These are phyloP conservation scores for Eristalis pertinax DNA, from an alignment of 2,888 invertebrate genomes.

Conservation along the genomic window DNA sequence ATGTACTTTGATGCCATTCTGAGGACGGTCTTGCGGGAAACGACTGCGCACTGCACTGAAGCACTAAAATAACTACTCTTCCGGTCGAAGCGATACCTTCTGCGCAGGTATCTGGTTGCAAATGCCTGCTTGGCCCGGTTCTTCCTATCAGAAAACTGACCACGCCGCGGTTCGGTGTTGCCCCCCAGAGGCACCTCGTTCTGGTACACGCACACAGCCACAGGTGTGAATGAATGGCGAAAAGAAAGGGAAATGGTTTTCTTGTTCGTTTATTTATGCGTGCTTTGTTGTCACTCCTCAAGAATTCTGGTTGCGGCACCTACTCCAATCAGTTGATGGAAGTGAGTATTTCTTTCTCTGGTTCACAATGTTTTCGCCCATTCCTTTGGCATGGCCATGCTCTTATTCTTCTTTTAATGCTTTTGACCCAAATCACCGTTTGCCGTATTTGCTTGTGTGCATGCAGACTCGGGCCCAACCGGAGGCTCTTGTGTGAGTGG, in stretches of 20 bases:
- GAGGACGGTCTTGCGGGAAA: not conserved
- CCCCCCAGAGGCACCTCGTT: conserved; percentile 29
- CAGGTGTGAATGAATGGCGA: conserved; percentile 16
- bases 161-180: conserved; percentile 29
- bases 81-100: conserved; percentile 57
- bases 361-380: conserved; percentile 40
- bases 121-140: conserved; percentile 57
- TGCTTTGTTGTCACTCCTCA: conserved; percentile 13
- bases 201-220: not conserved
- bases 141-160: conserved; percentile 58
- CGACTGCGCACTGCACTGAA: not conserved
- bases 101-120: conserved; percentile 54
- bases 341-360: conserved; percentile 47
- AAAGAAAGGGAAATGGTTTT: conserved; percentile 70
- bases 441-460: not conserved
- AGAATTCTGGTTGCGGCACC: conserved; percentile 33
- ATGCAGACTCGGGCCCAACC: not conserved
- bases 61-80: conserved; percentile 9
- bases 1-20: conserved; percentile 58
- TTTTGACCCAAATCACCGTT: conserved; percentile 59
- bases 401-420: conserved; percentile 45
- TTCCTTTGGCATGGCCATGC: conserved; percentile 50
- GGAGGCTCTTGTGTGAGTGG: conserved; percentile 44
- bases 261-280: conserved; percentile 13
- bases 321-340: conserved; percentile 40